These are phyloP conservation scores for Coregonus sp. DNA, from an alignment of 2,797 vertebrate species.

Conservation along the genomic window DNA sequence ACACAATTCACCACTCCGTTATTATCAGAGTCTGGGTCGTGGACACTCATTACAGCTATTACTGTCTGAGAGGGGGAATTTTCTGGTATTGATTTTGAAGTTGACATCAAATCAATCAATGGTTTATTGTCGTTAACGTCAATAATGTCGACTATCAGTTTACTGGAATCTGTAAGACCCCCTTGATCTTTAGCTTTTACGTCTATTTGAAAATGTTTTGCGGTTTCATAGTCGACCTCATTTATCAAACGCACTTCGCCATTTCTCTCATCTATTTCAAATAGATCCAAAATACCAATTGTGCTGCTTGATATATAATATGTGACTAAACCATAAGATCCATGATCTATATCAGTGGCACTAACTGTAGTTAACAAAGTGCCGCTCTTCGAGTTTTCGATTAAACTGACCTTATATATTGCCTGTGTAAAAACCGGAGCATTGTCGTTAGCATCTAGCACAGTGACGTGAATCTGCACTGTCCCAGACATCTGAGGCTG, in stretches of 20 bases:
- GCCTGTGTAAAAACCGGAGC: constrained; percentile 63
- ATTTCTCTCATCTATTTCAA: constrained; percentile 41
- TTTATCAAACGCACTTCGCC: constrained; percentile 51
- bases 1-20: constrained; percentile 53
- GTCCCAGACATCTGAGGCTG: constrained; percentile 70
- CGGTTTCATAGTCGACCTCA: constrained; percentile 65
- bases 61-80: constrained; percentile 52
- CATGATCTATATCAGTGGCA: constrained; percentile 70
- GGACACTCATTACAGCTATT: constrained; percentile 64
- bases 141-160: constrained; percentile 58
- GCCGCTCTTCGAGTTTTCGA: constrained; percentile 55
- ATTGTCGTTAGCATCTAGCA: constrained; percentile 72
- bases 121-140: constrained; percentile 64
- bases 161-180: constrained; percentile 57
- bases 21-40: constrained; percentile 63
- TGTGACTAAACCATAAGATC: constrained; percentile 8
- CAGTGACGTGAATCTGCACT: constrained; percentile 55
- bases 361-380: constrained; percentile 55
- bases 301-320: constrained; percentile 52
- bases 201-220: constrained; percentile 56
- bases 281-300: constrained; percentile 34
- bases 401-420: constrained; percentile 56
- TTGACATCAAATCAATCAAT: constrained; percentile 59
- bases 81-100: constrained; percentile 57
- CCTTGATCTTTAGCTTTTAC: constrained; percentile 66